Percentiles rank a stretch among this genome's conserved stretches.
phyloP scores from a whole-genome alignment of 2,113 vertebrate species.

The Chloropsis hardwickii region DNA sequence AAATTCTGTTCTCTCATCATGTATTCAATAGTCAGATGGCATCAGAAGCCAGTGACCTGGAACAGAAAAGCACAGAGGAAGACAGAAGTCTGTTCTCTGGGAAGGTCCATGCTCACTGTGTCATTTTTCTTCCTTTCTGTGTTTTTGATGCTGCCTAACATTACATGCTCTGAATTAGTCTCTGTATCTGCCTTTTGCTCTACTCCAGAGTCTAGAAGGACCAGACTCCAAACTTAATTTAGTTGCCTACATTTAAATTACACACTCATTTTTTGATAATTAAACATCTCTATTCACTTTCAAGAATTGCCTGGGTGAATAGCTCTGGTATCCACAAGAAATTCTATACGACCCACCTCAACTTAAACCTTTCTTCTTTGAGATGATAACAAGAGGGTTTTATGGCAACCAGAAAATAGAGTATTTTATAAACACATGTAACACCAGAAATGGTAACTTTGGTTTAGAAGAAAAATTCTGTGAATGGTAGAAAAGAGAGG shows the following conservation, averaged over 20 bases:
- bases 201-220: background rate
- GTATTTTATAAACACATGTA: background rate
- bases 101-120: background rate
- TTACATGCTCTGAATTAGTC: background rate
- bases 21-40: background rate
- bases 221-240: background rate
- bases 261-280: background rate
- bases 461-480: background rate
- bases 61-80: slow-evolving; percentile 4
- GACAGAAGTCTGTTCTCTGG: background rate
- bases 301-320: background rate
- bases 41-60: background rate
- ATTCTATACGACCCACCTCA: background rate
- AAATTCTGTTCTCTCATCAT: background rate
- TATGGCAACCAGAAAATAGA: background rate
- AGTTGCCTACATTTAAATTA: background rate
- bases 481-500: background rate
- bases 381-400: background rate
- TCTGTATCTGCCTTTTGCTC: background rate
- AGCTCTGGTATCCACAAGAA: background rate
- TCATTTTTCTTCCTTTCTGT: background rate
- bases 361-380: background rate
- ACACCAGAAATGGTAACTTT: background rate
- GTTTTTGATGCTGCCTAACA: background rate
- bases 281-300: background rate